Evolutionary conservation across 2,888 invertebrate genomes (phyloP), one percentile per base, ranked within the genome.

Genomic region (Tipula helvola): DNA sequence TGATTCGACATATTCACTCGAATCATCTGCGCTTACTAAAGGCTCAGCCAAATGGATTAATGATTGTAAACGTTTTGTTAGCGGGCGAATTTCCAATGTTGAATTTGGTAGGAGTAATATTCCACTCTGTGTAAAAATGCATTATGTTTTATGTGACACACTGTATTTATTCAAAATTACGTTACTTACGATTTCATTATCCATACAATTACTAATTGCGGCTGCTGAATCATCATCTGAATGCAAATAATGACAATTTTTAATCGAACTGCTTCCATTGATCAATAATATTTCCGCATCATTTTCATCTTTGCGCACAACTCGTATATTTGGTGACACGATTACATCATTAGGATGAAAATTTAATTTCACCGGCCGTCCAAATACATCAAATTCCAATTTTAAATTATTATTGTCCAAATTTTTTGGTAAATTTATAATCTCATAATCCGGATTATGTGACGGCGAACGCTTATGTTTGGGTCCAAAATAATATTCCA

Each of bases 1-100:
- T 28, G 52, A 28, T 5, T 41, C 39, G 8, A 84, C 7, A 84
- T 86, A 83, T 28, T 52, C 10, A 18, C 12, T 13, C 18, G 18
- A 36, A 3, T 36, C 52, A 8, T 57, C 86, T 2, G 28, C 86
- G 13, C 41, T 41, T 0, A 52, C 28, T 52, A 52, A n/a, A 1
- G 52, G 28, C 39, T 86, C 86, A 0, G 52, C 28, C 36, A 52
- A 16, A n/a, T 89, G 93, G 90, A 88, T 91, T 89, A 88, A 89
- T 88, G 87, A 92, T 88, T 91, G 90, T 39, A 92, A 88, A 85
- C 91, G 92, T 36, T 90, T 88, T 5, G 92, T 92, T 88, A 95
- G 89, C 0, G 96, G 96, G 28, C 93, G 93, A 86, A 96, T 94
- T 91, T 96, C 96, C 87, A 95, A 93, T 0, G 95, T 95, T 0